phyloP scores from a whole-genome alignment of 2,888 invertebrate genomes.

The Cheilosia urbana region DNA sequence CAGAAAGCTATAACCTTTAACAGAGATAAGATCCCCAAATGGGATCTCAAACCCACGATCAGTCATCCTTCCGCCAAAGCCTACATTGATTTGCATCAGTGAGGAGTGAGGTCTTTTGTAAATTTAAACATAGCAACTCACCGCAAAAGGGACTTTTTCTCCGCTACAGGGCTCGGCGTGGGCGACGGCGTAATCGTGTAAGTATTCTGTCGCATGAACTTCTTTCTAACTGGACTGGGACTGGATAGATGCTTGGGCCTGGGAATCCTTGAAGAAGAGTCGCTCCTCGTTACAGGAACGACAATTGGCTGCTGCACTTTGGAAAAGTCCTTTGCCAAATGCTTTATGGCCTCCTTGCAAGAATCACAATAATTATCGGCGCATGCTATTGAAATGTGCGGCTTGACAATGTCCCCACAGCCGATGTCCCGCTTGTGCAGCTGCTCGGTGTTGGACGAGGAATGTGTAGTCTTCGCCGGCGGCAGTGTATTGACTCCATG shows the following conservation, averaged over 20 bases:
- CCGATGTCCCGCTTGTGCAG: constrained; percentile 84
- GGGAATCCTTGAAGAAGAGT: constrained; percentile 81
- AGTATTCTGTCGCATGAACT: constrained; percentile 82
- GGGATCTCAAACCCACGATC: too few species aligned
- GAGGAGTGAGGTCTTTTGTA: neutral
- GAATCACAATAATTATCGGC: constrained; percentile 86
- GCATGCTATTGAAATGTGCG: constrained; percentile 84
- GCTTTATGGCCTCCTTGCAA: constrained; percentile 86
- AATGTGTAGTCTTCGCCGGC: constrained; percentile 77
- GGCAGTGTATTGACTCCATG: constrained; percentile 78
- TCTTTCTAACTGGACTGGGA: constrained; percentile 81
- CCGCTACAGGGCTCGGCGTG: constrained; percentile 79
- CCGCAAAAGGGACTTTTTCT: constrained; percentile 79
- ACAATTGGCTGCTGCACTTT: constrained; percentile 77
- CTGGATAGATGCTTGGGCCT: constrained; percentile 82
- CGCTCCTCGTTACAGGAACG: constrained; percentile 76
- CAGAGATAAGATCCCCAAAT: too few species aligned
- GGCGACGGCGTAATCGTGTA: constrained; percentile 81
- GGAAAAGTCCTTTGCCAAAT: constrained; percentile 84
- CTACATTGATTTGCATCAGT: too few species aligned
- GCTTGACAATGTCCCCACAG: constrained; percentile 85
- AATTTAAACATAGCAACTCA: constrained; percentile 75
- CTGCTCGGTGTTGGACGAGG: constrained; percentile 82
- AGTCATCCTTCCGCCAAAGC: too few species aligned
- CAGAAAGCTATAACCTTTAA: too few species aligned